Conservation (phyloP, 2,113 vertebrate genomes). For the Rattus norvegicus region GRCr8 NC_086036.1:1014001-1014500, state of each 20-base stretch:
- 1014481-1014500: neutral
- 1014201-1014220: neutral
- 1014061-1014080: neutral
- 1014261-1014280: neutral
- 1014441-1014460: no score
- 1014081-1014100: neutral
- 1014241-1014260: neutral
- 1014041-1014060: neutral
- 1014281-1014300: neutral
- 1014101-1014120: neutral
- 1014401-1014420: neutral
- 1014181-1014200: neutral
- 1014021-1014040: neutral
- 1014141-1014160: neutral
- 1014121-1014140: neutral
- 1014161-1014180: neutral
- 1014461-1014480: neutral
- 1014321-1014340: neutral
- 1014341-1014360: neutral
- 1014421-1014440: neutral
- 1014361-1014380: neutral
- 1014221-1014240: neutral
- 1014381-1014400: neutral
- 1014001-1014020: slow-evolving; percentile 8
- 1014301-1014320: neutral